Base-by-base conservation (phyloP, 2,113 vertebrate genomes). In the Andinoacara biseriatus region DNA sequence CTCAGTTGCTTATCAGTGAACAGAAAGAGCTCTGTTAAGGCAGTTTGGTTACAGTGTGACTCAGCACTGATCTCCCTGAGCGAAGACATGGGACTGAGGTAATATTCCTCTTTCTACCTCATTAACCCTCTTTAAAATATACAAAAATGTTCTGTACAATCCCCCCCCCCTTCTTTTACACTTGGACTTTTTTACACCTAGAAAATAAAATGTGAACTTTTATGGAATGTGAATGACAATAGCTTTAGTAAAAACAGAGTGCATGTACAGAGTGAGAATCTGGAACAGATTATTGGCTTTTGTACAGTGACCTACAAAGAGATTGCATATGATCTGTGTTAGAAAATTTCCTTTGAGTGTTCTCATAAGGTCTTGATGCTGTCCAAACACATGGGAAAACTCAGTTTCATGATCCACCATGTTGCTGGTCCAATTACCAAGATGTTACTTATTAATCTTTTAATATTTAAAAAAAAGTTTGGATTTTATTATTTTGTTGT, bases 11-110 rank as follows among this genome's bases (percentile, higher is more conserved):
- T 87, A 94, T 94, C 88, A 84, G 85, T n/a, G 13, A 74, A 80
- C 78, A 91, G 85, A 92, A 94, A 95, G 92, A 85, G 85, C 61
- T 88, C 81, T 84, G 89, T 90, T 91, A 88, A 52, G 78, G 82
- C 76, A 3, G 82, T 87, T 83, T 80, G 31, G 90, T 88, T 83
- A 80, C 60, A 91, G 74, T 86, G 67, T 94, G 94, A 95, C 85
- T 94, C 94, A 94, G 92, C 88, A 67, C 74, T 76, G 62, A 84
- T 79, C 90, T 88, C 84, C 84, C 85, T 77, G 82, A 40, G 46
- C 7, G 65, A 22, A 80, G 5, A 82, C 86, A 90, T 74, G 60
- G 24, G 54, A 69, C 65, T 75, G 29, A 14, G 59, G 87, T 88
- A 85, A 76, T 33, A 33, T 13, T 54, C 72, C 52, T 78, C 52